These are phyloP conservation scores for Enteromius anoplus DNA, from an alignment of 2,797 vertebrate species.

Conservation along the genomic window DNA sequence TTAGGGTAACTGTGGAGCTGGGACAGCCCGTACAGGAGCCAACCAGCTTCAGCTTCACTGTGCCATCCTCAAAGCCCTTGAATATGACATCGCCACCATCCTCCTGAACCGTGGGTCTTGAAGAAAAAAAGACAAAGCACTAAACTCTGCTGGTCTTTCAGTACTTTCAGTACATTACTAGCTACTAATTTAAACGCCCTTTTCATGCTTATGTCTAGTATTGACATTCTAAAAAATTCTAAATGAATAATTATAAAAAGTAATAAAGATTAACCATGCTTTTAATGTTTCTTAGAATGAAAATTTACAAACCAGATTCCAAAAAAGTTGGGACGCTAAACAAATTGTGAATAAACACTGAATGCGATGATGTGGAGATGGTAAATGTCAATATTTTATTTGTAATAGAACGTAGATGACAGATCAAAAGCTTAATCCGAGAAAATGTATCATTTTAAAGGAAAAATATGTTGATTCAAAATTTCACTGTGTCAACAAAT, in stretches of 20 bases:
- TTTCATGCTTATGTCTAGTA: background rate
- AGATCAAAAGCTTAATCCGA: no score
- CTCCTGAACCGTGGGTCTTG: slow-evolving; percentile 83
- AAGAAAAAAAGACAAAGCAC: slow-evolving; percentile 7
- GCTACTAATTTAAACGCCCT: background rate
- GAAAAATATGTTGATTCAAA: no score
- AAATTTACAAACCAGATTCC: background rate
- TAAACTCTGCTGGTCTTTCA: background rate
- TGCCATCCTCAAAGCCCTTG: slow-evolving; percentile 81
- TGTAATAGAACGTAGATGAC: no score
- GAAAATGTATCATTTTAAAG: no score
- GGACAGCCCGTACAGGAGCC: slow-evolving; percentile 85
- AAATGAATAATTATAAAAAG: background rate
- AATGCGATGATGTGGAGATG: no score
- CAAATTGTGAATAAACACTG: no score
- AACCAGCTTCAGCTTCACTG: slow-evolving; percentile 80
- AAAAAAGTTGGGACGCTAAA: no score
- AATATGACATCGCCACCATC: slow-evolving; percentile 84
- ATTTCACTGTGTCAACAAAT: no score
- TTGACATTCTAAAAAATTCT: background rate
- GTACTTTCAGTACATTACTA: background rate
- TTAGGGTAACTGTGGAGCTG: slow-evolving; percentile 80
- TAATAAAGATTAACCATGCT: background rate
- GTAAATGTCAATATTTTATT: no score
- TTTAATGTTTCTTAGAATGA: background rate